These are phyloP conservation scores for Polypterus senegalus DNA, from an alignment of 2,113 vertebrate genomes.

Conservation along the genomic window DNA sequence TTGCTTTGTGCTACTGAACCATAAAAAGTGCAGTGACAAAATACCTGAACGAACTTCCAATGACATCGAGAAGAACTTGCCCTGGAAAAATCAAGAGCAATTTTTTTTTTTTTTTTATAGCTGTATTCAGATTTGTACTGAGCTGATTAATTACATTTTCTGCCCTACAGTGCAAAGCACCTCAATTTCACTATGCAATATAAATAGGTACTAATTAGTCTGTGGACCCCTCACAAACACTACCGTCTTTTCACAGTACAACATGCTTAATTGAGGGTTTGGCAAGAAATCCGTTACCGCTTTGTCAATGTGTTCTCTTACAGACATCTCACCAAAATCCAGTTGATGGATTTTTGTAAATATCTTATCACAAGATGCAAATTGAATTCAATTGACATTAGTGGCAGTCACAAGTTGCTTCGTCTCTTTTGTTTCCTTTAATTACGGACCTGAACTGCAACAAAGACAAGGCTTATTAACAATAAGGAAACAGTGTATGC, in stretches of 20 bases:
- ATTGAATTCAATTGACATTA: not conserved
- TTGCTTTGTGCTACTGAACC: constrained; percentile 45
- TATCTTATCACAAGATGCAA: not conserved
- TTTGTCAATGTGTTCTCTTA: not conserved
- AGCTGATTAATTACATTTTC: constrained; percentile 15
- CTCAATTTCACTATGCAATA: constrained; percentile 5
- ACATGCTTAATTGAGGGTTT: not conserved
- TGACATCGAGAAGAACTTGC: not conserved
- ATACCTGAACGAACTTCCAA: constrained; percentile 19
- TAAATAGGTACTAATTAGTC: constrained; percentile 9
- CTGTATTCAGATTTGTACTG: constrained; percentile 7
- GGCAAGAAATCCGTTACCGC: not conserved
- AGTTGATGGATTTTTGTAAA: not conserved
- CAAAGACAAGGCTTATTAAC: not conserved
- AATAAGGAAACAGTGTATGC: not conserved
- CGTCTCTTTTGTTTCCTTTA: not conserved
- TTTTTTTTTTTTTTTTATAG: not conserved
- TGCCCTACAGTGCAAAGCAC: constrained; percentile 6
- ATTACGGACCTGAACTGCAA: not conserved
- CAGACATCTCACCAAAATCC: not conserved
- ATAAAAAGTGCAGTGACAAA: constrained; percentile 28
- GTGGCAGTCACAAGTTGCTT: not conserved
- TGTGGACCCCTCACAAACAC: constrained; percentile 3
- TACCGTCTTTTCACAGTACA: not conserved
- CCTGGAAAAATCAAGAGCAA: not conserved